These are phyloP conservation scores for Solen grandis DNA, from an alignment of 1,140 invertebrate genomes.

Conservation along the genomic window DNA sequence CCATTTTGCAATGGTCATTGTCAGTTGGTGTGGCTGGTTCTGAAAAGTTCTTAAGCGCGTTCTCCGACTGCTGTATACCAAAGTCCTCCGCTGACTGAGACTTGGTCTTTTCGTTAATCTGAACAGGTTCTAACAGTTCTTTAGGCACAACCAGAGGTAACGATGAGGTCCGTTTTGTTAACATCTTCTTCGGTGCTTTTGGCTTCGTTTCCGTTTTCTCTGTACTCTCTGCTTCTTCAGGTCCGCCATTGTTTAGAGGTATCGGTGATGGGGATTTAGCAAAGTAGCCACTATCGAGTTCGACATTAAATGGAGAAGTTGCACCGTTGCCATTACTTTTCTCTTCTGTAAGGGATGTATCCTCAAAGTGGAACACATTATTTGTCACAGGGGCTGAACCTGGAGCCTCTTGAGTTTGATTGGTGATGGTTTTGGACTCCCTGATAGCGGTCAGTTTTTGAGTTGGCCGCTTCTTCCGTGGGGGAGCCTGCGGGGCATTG, in stretches of 20 bases:
- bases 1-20: neutral
- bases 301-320: no score
- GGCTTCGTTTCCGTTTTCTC: no score
- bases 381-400: no score
- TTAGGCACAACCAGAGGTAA: slow-evolving; percentile 24
- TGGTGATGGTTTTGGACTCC: neutral
- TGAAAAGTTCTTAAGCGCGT: neutral
- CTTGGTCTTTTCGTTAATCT: slow-evolving; percentile 8
- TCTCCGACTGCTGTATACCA: neutral
- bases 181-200: slow-evolving; percentile 14
- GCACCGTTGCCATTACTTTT: no score
- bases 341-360: no score
- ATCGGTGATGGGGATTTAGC: no score
- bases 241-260: no score
- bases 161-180: slow-evolving; percentile 16
- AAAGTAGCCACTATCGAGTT: no score
- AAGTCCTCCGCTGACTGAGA: slow-evolving; percentile 42
- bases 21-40: neutral
- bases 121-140: neutral
- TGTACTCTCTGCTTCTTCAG: no score
- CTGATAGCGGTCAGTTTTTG: neutral
- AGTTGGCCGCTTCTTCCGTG: slow-evolving; percentile 13
- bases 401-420: neutral
- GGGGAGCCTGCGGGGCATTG: slow-evolving; percentile 52
- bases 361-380: no score